Evolutionary conservation across 2,113 vertebrate species (phyloP).

Genomic region (Tylochromis polylepis): DNA sequence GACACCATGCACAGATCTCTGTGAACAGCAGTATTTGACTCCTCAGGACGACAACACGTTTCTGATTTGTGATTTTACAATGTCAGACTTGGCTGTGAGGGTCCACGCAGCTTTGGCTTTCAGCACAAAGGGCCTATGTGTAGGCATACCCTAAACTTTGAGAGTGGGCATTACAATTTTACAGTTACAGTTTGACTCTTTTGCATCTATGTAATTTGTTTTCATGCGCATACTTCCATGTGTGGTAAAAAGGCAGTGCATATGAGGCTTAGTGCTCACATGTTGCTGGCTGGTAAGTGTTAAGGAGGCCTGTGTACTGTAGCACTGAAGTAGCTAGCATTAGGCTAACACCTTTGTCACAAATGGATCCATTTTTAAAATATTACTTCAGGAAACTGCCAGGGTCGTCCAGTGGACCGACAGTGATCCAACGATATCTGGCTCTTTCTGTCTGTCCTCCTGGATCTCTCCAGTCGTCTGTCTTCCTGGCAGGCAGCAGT

Average conservation of each 20-base stretch:
- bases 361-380: not conserved
- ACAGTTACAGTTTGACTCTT: not conserved
- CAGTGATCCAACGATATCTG: not conserved
- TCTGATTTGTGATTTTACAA: not conserved
- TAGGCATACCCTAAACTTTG: not conserved
- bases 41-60: not conserved
- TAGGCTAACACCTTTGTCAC: not conserved
- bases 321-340: not conserved
- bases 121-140: not conserved
- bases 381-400: not conserved
- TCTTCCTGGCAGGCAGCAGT: constrained; percentile 53
- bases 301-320: not conserved
- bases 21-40: not conserved
- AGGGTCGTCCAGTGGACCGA: not conserved
- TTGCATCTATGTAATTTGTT: not conserved
- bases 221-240: not conserved
- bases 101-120: not conserved
- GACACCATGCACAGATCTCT: not conserved
- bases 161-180: not conserved
- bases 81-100: not conserved
- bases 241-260: not conserved
- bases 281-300: not conserved
- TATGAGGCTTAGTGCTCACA: not conserved
- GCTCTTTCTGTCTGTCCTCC: constrained; percentile 30
- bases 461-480: constrained; percentile 31